Evolutionary conservation across 2,113 vertebrate species (phyloP), one percentile per base, ranked within the genome.

Genomic region (Lepus timidus): DNA sequence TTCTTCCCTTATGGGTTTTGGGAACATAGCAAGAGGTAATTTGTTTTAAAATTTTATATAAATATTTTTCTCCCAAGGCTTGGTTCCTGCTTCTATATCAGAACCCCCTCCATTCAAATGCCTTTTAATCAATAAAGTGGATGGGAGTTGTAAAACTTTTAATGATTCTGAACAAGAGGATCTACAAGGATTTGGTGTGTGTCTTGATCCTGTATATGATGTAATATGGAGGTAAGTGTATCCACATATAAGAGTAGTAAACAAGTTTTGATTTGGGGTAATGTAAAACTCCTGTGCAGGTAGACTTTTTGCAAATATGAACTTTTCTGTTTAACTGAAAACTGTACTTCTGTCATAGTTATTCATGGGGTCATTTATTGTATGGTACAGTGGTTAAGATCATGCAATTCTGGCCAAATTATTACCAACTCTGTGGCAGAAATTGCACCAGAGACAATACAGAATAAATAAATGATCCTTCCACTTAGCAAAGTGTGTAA

Each of bases 91-190:
- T 93, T 99, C 99, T 62, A 98, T 99, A 95, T 99, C 99, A 73
- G 99, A 99, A 97, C 99, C 99, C 11, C 99, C 99, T 97, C 99
- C 99, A 80, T 99, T 99, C 98, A 99, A 99, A 97, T 99, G 99
- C 95, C 99, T 99, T 96, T 98, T 99, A 76, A 99, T 99, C 98
- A 99, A 99, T 98, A 99, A 99, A 98, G 98, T 99, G 96, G 99
- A 99, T 96, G 99, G 99, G 95, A 99, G 99, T 98, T 99, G 99
- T 98, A 99, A 99, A 96, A 99, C 99, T 52, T 99, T 99, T 97
- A 99, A 99, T 97, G 99, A 99, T 97, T 99, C 99, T 80, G 99
- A 99, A 96, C 99, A 99, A 97, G 99, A 99, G 96, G 99, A 99
- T 97, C 98, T 99, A 87, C 99, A 99, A 96, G 99, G 99, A 88